Evolutionary conservation across 2,797 vertebrate species (phyloP), one percentile per base, ranked within the genome.

Genomic region (Avahi laniger): DNA sequence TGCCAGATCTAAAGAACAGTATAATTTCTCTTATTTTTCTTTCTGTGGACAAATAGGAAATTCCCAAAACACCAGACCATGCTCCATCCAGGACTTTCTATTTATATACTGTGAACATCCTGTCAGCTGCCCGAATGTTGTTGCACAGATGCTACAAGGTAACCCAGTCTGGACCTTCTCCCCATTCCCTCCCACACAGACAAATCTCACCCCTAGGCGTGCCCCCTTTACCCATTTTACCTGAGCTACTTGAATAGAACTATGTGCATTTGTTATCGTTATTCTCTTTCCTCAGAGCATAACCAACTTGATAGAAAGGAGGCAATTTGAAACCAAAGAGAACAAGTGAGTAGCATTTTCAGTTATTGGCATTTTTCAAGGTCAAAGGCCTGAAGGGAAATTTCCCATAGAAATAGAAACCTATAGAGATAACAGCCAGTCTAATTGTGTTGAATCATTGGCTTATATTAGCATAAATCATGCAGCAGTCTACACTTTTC

Each of bases 81-180:
- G 99, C 99, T 0, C 99, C 99, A 0, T 99, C 99, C 76, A 99
- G 99, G 70, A 99, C 99, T 30, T 99, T 99, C 98, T 99, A 99
- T 98, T 99, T 99, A 84, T 99, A 99, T 96, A 99, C 99, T 0
- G 99, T 99, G 92, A 99, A 99, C 96, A 98, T 99, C 59, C 98
- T 99, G 18, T 97, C 99, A 0, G 99, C 99, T 0, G 99, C 99
- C 0, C 99, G 99, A 41, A 99, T 99, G 98, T 98, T 99, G 95
- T 98, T 99, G 50, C 99, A 99, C 94, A 98, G 99, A 52, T 99
- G 99, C 97, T 99, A 99, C 97, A 99, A 99, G 99, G 99, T 99
- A 94, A 24, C 0, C 9, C 11, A 57, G 2, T 8, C 3, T 9
- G 4, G 11, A 0, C 9, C 24, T 18, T 52, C 52, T 61, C 30